These are phyloP conservation scores for Troides oblongomaculatus DNA, from an alignment of 2,888 invertebrate species.

Conservation along the genomic window DNA sequence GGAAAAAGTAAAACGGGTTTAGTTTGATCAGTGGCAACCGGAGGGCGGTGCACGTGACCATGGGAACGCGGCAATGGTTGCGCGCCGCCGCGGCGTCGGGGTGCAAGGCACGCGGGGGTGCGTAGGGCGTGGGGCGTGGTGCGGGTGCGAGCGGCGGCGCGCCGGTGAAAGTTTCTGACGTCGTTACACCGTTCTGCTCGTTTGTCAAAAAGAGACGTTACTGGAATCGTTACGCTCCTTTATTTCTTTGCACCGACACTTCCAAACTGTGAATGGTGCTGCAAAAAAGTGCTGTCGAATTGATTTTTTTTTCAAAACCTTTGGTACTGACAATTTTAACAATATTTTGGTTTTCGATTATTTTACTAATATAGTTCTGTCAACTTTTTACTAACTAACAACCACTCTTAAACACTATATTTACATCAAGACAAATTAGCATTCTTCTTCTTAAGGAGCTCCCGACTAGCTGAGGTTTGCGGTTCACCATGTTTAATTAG, in stretches of 20 bases:
- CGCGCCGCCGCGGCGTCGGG: neutral
- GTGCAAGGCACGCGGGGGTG: no score
- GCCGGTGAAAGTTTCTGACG: slow-evolving; percentile 11
- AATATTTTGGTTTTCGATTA: no score
- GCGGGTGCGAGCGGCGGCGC: neutral
- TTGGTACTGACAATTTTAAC: no score
- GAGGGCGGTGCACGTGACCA: slow-evolving; percentile 18
- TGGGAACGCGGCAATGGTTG: slow-evolving; percentile 24
- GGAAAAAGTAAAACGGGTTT: slow-evolving; percentile 28
- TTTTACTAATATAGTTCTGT: no score
- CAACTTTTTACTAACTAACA: no score
- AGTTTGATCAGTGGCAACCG: slow-evolving; percentile 28
- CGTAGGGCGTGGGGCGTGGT: no score
- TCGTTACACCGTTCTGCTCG: slow-evolving; percentile 11
- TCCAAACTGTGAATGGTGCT: neutral
- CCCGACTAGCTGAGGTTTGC: no score
- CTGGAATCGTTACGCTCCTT: neutral
- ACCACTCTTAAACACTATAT: no score
- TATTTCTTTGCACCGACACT: neutral
- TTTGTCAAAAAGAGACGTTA: slow-evolving; percentile 15
- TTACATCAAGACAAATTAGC: no score
- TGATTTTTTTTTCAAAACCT: no score
- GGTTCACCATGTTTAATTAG: no score
- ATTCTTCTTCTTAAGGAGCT: no score
- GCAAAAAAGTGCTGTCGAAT: neutral